Evolutionary conservation across 2,888 invertebrate genomes (phyloP), one percentile per base, ranked within the genome.

Genomic region (Eilema griseolum): DNA sequence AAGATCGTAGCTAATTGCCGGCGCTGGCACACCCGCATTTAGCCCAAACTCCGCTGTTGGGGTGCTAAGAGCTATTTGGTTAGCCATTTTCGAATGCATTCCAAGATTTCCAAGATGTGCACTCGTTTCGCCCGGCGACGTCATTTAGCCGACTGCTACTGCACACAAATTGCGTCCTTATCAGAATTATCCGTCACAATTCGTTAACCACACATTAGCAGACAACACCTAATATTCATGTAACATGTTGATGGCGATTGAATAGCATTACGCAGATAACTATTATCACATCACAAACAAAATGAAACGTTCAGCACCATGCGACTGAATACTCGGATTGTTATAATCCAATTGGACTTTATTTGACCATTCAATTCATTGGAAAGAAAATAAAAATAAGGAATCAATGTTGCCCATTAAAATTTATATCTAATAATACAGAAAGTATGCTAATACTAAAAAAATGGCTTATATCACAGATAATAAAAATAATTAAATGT

Each of bases 101-200:
- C 83, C 87, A 69, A 89, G 85, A 74, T 85, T 84, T 75, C 83
- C 87, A 69, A 89, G 85, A 74, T 85, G 85, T 74, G 88, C 84
- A 80, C 86, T 87, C 71, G 89, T 79, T 78, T 86, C 86, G 77
- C 86, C 84, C 74, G 90, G 83, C 85, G 93, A 89, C 85, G 91
- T 90, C 94, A 93, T 93, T 80, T 78, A 83, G 79, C 83, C 76
- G 75, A 80, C 80, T 76, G 81, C 78, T 80, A 80, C 71, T 75
- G 72, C 77, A 81, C 79, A 80, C 83, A 79, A 82, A 80, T 76
- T 83, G 83, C 75, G 86, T 86, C 85, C 86, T 87, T 88, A 85
- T 80, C 83, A 79, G 77, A 84, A 87, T 83, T 86, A 88, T 86
- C 83, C 87, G 87, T 86, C 83, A 84, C 82, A 78, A 86, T 83